These are phyloP conservation scores for Vulpes lagopus DNA, from an alignment of 2,113 vertebrate species.

Conservation along the genomic window DNA sequence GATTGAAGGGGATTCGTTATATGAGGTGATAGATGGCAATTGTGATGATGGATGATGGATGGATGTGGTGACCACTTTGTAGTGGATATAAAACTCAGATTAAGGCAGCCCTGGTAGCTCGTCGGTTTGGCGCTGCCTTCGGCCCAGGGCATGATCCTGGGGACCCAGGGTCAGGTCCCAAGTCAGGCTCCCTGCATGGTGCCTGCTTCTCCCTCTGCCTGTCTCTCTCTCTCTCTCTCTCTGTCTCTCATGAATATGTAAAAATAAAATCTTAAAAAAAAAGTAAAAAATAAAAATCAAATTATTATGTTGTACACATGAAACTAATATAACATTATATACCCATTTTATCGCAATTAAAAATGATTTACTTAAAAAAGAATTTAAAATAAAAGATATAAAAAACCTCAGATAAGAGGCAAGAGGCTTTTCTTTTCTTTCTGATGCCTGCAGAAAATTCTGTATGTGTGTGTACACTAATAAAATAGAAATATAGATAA, in stretches of 20 bases:
- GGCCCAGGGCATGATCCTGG: too few relatives aligned
- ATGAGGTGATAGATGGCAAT: neutral
- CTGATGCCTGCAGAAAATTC: neutral
- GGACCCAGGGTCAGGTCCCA: too few relatives aligned
- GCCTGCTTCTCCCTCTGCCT: too few relatives aligned
- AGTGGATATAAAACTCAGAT: neutral
- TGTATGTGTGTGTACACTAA: neutral
- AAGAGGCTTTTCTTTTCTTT: neutral
- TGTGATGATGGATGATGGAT: too few relatives aligned
- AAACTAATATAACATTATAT: neutral
- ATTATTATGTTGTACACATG: neutral
- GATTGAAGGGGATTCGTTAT: neutral
- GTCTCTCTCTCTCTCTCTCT: too few relatives aligned
- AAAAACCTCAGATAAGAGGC: neutral
- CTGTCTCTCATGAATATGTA: too few relatives aligned
- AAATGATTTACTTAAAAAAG: neutral
- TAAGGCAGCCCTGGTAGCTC: too few relatives aligned
- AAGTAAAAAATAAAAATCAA: neutral
- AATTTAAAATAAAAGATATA: neutral
- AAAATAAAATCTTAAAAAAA: too few relatives aligned
- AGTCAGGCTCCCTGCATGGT: too few relatives aligned
- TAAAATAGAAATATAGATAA: constrained; percentile 22
- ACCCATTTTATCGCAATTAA: neutral
- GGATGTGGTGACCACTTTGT: neutral
- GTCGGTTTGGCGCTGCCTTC: too few relatives aligned